Conservation (phyloP, 1,140 invertebrate genomes). For the Latrodectus geometricus region DNA sequence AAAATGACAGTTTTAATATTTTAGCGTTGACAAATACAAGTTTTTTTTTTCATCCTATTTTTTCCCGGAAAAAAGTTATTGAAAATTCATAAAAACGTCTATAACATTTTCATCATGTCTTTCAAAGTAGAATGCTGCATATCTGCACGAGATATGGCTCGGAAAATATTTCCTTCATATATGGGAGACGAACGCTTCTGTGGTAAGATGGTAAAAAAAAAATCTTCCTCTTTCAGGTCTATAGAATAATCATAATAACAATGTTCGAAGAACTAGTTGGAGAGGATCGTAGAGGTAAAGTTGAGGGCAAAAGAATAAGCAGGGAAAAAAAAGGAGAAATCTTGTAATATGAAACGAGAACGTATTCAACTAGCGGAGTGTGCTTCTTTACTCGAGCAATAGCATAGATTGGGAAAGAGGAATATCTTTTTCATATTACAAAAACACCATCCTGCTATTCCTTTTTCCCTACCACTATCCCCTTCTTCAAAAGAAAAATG, state of each 20-base stretch:
- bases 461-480: background rate
- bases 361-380: background rate
- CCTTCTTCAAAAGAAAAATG: background rate
- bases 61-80: background rate
- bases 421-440: slow-evolving; percentile 1
- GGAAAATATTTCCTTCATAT: background rate
- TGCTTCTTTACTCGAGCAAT: background rate
- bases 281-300: background rate
- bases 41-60: background rate
- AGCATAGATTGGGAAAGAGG: background rate
- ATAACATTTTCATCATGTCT: background rate
- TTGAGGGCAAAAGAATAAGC: background rate
- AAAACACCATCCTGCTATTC: background rate
- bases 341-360: background rate
- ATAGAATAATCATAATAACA: background rate
- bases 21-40: background rate
- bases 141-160: background rate
- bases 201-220: background rate
- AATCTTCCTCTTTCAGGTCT: background rate
- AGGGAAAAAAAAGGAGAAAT: background rate
- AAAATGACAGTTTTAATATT: background rate
- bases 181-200: background rate
- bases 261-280: background rate
- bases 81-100: background rate
- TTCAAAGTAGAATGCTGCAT: background rate